phyloP scores from a whole-genome alignment of 2,888 invertebrate species.

The Eupithecia subumbrata region DNA sequence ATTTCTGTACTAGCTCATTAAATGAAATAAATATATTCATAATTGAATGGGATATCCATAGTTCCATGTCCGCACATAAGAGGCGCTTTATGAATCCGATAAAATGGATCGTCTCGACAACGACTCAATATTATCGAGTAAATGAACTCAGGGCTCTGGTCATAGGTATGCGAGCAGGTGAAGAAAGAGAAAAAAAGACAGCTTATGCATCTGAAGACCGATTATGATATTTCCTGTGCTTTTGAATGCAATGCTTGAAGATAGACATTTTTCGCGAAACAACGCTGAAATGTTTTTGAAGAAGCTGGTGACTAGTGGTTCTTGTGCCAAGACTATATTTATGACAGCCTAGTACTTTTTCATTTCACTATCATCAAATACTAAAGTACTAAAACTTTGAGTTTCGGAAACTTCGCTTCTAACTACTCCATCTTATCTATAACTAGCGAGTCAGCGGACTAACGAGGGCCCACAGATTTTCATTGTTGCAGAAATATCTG shows the following conservation, averaged over 20 bases:
- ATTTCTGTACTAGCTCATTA: not conserved
- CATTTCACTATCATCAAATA: not conserved
- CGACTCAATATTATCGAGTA: not conserved
- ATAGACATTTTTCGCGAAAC: not conserved
- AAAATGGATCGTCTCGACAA: not conserved
- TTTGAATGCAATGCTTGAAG: not conserved
- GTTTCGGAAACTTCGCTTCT: not conserved
- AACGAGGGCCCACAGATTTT: conserved; percentile 27
- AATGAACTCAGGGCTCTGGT: not conserved
- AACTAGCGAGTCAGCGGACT: conserved; percentile 27
- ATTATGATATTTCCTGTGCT: not conserved
- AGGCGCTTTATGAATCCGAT: not conserved
- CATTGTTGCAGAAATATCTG: conserved; percentile 90
- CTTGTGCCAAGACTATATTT: not conserved
- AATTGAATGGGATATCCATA: not conserved
- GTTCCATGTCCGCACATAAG: not conserved
- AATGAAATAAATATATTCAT: not conserved
- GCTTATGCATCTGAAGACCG: not conserved
- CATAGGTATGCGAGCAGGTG: not conserved
- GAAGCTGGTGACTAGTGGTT: not conserved
- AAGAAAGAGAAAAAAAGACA: not conserved
- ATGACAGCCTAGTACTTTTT: not conserved
- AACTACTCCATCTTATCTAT: not conserved
- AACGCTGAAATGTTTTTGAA: not conserved
- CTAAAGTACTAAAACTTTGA: not conserved